Conservation (phyloP, 2,888 invertebrate genomes). For the Acleris cristana region DNA sequence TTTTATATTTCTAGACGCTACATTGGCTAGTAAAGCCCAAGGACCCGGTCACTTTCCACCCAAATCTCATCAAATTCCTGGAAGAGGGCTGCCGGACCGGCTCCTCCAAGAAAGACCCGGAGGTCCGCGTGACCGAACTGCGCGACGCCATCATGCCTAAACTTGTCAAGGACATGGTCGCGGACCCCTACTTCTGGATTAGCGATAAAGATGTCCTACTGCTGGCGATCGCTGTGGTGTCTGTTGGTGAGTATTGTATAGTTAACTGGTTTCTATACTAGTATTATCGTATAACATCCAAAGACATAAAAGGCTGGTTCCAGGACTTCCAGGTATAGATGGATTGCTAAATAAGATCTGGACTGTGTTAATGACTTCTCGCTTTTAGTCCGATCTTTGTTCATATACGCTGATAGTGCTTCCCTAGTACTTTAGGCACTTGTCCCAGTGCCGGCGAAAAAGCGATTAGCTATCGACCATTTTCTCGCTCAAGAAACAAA, state of each 20-base stretch:
- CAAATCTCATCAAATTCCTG: constrained; percentile 88
- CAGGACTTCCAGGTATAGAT: too few relatives aligned
- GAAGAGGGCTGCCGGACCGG: constrained; percentile 89
- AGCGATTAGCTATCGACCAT: too few relatives aligned
- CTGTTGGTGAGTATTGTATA: constrained; percentile 59
- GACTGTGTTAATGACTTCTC: too few relatives aligned
- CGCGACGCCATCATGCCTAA: constrained; percentile 85
- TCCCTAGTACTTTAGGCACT: too few relatives aligned
- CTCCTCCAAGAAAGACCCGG: constrained; percentile 88
- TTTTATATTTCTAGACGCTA: constrained; percentile 79
- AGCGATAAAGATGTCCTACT: constrained; percentile 86
- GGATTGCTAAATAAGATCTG: too few relatives aligned
- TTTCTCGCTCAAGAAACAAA: too few relatives aligned
- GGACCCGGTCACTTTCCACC: constrained; percentile 92
- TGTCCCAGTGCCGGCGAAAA: too few relatives aligned
- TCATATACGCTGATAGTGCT: too few relatives aligned
- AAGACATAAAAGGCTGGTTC: too few relatives aligned
- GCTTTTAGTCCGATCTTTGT: too few relatives aligned
- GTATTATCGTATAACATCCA: neutral
- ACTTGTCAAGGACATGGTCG: constrained; percentile 81
- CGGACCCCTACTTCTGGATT: constrained; percentile 87
- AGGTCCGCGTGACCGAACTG: constrained; percentile 86
- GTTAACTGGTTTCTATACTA: too few relatives aligned
- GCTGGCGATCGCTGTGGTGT: constrained; percentile 88
- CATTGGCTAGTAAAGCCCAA: constrained; percentile 94